Evolutionary conservation across 1,140 invertebrate species (phyloP).

Genomic region (Bemisia tabaci): DNA sequence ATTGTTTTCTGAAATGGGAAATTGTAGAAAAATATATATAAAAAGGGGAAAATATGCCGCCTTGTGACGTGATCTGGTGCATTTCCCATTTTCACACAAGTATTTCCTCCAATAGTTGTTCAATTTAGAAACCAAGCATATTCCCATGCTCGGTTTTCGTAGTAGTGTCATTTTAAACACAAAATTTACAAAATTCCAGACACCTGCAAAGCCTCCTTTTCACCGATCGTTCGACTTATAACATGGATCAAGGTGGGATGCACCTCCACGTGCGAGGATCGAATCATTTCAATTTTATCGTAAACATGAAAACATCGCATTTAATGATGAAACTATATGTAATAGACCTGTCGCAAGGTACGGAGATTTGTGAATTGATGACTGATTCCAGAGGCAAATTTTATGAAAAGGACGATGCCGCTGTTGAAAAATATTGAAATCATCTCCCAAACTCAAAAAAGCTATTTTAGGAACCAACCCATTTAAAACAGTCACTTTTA

Average conservation of each 20-base stretch:
- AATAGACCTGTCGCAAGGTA: too few relatives aligned
- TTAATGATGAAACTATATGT: neutral
- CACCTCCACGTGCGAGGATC: neutral
- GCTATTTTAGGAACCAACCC: too few relatives aligned
- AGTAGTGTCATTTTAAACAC: neutral
- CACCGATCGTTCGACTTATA: too few relatives aligned
- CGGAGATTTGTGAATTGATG: too few relatives aligned
- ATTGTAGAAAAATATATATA: too few relatives aligned
- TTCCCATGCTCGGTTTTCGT: neutral
- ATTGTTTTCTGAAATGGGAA: too few relatives aligned
- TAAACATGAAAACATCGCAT: neutral
- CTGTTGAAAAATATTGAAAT: too few relatives aligned
- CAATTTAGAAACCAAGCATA: neutral
- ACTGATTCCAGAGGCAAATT: too few relatives aligned
- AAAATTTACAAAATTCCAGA: neutral
- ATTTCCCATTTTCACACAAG: neutral
- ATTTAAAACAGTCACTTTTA: too few relatives aligned
- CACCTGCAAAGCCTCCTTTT: neutral
- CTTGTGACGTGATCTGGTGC: neutral
- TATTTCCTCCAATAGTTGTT: neutral
- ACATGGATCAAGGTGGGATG: neutral
- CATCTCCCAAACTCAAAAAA: too few relatives aligned
- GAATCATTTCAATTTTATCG: neutral
- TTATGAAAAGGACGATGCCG: too few relatives aligned
- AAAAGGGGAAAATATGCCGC: too few relatives aligned